Conservation (phyloP, 2,113 vertebrate species). For the Cranoglanis bouderius region DNA sequence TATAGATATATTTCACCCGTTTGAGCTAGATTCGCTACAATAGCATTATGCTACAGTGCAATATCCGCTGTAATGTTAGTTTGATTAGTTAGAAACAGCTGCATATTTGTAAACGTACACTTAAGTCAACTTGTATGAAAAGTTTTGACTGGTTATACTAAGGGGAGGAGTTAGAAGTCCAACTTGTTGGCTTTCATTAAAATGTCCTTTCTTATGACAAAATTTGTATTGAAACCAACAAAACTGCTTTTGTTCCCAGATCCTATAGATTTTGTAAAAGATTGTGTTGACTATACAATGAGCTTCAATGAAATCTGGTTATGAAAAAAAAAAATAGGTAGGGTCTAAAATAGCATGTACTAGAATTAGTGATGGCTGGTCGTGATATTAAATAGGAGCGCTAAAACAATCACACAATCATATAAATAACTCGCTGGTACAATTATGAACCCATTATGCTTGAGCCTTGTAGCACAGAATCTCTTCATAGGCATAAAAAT, state of each 20-base stretch:
- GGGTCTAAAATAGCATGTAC: background rate
- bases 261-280: background rate
- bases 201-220: background rate
- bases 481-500: background rate
- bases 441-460: background rate
- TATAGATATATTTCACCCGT: too few relatives aligned
- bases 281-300: background rate
- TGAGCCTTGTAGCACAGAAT: background rate
- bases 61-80: background rate
- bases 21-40: too few relatives aligned
- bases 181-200: background rate
- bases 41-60: background rate
- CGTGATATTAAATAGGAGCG: background rate
- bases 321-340: background rate
- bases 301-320: background rate
- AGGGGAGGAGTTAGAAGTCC: background rate
- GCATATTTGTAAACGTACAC: background rate
- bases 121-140: background rate
- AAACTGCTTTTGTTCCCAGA: background rate
- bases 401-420: background rate
- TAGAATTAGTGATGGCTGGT: background rate
- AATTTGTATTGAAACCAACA: background rate
- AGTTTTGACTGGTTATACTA: background rate
- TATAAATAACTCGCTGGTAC: background rate
- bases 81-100: background rate